Conservation (phyloP, 1,140 invertebrate species). For the Magallana gigas region DNA sequence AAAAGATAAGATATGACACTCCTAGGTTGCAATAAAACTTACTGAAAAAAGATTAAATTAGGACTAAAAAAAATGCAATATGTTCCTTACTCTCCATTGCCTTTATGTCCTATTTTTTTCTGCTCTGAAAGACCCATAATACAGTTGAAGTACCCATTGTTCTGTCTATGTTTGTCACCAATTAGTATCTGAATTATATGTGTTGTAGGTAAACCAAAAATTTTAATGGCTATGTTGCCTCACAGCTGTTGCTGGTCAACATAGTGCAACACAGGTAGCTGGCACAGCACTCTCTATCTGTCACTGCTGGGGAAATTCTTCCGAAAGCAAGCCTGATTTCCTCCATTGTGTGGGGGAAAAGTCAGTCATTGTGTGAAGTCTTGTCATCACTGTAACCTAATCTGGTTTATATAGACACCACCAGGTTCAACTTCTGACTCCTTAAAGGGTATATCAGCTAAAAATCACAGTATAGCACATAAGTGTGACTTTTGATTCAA, state of each 20-base stretch:
- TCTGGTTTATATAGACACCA: not conserved
- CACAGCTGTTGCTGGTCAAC: conserved; percentile 28
- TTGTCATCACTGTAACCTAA: conserved; percentile 30
- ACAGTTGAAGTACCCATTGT: not conserved
- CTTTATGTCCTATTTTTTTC: no score
- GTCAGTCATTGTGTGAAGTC: conserved; percentile 7
- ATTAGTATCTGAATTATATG: not conserved
- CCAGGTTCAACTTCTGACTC: conserved; percentile 2
- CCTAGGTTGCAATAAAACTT: no score
- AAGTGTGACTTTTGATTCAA: not conserved
- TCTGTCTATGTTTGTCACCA: not conserved
- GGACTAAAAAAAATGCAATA: no score
- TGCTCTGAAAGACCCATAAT: no score
- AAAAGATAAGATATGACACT: no score
- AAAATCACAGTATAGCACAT: not conserved
- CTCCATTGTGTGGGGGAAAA: not conserved
- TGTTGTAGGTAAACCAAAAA: not conserved
- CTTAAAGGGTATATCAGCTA: not conserved
- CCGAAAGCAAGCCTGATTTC: conserved; percentile 2
- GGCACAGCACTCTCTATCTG: conserved; percentile 2
- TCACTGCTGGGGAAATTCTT: not conserved
- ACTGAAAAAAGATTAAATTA: no score
- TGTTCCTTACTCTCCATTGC: no score
- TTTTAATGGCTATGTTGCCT: conserved; percentile 10
- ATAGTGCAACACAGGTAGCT: conserved; percentile 23